Conservation (phyloP, 2,113 vertebrate genomes). For the Litocranius walleri region DNA sequence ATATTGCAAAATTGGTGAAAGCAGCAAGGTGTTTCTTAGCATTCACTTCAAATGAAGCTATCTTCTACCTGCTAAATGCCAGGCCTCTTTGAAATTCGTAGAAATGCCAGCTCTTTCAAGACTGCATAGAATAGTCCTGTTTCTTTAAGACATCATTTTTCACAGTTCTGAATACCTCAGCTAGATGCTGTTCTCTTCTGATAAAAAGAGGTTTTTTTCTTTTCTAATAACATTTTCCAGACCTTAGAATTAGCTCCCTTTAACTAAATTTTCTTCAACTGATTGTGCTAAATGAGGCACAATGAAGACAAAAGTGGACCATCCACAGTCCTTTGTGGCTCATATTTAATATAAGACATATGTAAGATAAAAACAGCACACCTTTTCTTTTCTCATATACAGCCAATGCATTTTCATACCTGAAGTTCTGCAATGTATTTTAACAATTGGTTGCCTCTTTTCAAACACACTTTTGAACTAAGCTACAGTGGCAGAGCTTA, state of each 20-base stretch:
- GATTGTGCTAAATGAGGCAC: neutral
- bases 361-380: neutral
- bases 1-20: neutral
- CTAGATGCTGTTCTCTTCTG: slow-evolving; percentile 9
- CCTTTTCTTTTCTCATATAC: neutral
- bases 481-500: neutral
- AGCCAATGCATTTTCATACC: neutral
- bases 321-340: neutral
- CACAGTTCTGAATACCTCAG: neutral
- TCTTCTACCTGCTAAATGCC: neutral
- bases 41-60: slow-evolving; percentile 23
- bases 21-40: neutral
- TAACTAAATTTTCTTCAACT: neutral
- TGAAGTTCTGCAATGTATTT: neutral
- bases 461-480: neutral
- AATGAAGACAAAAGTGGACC: neutral
- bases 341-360: neutral
- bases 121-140: neutral
- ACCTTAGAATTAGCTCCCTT: neutral
- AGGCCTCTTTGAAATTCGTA: slow-evolving; percentile 21
- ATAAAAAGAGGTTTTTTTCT: neutral
- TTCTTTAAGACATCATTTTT: slow-evolving; percentile 18
- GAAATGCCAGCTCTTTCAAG: slow-evolving; percentile 1
- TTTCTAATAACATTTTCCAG: neutral
- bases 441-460: neutral